These are phyloP conservation scores for Redunca redunca DNA, from an alignment of 2,113 vertebrate genomes.

Conservation along the genomic window DNA sequence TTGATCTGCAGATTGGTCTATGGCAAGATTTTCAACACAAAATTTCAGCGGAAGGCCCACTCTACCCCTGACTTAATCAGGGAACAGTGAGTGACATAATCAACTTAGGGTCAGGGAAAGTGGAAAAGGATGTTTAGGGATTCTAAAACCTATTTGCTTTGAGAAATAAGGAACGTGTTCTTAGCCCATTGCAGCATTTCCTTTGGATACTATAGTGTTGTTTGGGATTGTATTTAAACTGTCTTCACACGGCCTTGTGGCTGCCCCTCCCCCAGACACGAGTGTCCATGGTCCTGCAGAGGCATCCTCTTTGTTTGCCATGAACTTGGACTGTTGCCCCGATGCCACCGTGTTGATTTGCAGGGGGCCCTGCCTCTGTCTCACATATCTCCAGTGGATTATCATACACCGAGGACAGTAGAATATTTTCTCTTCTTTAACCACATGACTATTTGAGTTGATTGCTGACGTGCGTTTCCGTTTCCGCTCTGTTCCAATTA, in stretches of 20 bases:
- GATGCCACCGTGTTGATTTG: background rate
- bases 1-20: background rate
- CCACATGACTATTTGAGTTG: background rate
- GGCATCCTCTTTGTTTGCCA: background rate
- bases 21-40: background rate
- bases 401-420: background rate
- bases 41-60: background rate
- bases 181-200: background rate
- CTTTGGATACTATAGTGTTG: background rate
- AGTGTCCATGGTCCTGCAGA: background rate
- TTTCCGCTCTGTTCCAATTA: background rate
- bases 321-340: background rate
- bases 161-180: background rate
- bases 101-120: background rate
- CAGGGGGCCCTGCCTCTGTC: background rate
- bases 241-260: accelerated
- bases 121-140: background rate
- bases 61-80: background rate
- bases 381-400: background rate
- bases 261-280: background rate
- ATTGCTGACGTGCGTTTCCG: background rate
- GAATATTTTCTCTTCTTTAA: background rate
- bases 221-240: background rate
- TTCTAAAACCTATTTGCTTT: background rate
- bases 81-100: background rate